Evolutionary conservation across 2,797 vertebrate genomes (phyloP), one percentile per base, ranked within the genome.

Genomic region (Cyclopterus lumpus): DNA sequence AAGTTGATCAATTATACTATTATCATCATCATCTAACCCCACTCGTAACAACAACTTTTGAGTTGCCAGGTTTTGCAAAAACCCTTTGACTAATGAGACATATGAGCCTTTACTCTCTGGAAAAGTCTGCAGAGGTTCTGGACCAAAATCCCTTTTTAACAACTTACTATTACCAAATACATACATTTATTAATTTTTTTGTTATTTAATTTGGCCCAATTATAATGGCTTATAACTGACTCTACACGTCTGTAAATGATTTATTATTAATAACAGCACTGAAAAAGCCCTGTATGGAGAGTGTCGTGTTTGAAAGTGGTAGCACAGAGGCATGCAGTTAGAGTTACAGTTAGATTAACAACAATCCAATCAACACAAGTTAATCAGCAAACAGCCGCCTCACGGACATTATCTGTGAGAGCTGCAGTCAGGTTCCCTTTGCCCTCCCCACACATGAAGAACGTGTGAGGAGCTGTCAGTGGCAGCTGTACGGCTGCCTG

Each of bases 391-490:
- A 59, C 20, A 20, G 2, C 12, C 0, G 1, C 32, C 16, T 57
- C 7, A n/a, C 46, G 28, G 7, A 30, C 12, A 12, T 49, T 18
- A 48, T 46, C 30, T n/a, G 1, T 38, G 30, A 58, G n/a, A 44
- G 26, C n/a, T 36, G n/a, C 6, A 40, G 0, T 12, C 1, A 51
- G 2, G 26, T 55, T 48, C 3, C 14, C 20, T 40, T 49, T 26
- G 12, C 36, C n/a, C 28, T 62, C 20, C 8, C 8, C 20, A 20
- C 2, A 8, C 24, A 42, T 57, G 5, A 22, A 18, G 62, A 59
- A 7, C 38, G 16, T 15, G 59, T 57, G 69, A 85, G 65, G 83
- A 85, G 80, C 85, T 92, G 90, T 91, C 92, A 91, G 76, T 3
- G 15, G 83, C 92, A 91, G 87, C 91, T 92, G 89, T 8, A 71